Evolutionary conservation across 2,797 vertebrate genomes (phyloP), one percentile per base, ranked within the genome.

Genomic region (Cottoperca gobio): DNA sequence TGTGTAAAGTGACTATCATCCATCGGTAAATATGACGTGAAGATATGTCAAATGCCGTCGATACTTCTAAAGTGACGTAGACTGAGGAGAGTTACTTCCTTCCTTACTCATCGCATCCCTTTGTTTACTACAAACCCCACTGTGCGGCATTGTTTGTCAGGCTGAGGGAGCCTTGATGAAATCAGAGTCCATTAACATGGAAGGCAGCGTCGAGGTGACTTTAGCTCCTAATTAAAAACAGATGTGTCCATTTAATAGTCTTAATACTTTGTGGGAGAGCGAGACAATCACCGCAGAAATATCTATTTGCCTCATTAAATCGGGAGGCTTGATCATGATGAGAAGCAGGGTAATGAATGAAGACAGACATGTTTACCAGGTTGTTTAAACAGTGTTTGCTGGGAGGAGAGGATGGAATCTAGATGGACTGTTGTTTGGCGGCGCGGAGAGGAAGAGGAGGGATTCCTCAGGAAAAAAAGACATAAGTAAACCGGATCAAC

Each of bases 241-340:
- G 95, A 96, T 96, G 95, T 95, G 94, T 95, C 94, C 94, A 93
- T 95, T 96, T 95, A 95, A 96, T 95, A 95, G 94, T 95, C 94
- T 95, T 95, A 96, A 96, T 95, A 96, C 94, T 95, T 94, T 93
- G 92, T 93, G 94, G 92, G 95, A 94, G 95, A 94, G 91, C 73
- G 93, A 95, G 93, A 95, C 94, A 94, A 95, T 95, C 94, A 94
- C 87, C 77, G 86, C 92, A 94, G 93, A 95, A 95, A 94, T 94
- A 94, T 95, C 93, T 93, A 94, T 95, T 95, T 94, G 94, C 93
- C 93, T 96, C 95, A 94, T 95, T 95, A 95, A 95, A 95, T 93
- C 88, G 80, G 90, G 93, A 94, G 92, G 94, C 93, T 93, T 93
- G 93, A 94, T 95, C 92, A 92, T 94, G 94, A 94, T 92, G 94